These are phyloP conservation scores for Chelon labrosus DNA, from an alignment of 2,797 vertebrate genomes.

Conservation along the genomic window DNA sequence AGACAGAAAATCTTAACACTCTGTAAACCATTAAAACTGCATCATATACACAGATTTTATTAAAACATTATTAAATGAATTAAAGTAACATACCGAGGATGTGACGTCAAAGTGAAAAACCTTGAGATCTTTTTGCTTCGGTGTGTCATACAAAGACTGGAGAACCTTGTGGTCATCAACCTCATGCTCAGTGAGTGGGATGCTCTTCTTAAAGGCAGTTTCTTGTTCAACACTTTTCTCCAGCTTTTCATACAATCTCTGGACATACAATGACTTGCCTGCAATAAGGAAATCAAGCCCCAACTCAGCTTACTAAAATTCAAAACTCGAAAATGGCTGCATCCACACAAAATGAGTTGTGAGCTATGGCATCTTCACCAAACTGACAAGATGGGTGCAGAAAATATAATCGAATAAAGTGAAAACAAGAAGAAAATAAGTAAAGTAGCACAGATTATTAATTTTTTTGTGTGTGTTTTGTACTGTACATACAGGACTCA, in stretches of 20 bases:
- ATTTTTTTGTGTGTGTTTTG: no score
- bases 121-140: constrained; percentile 73
- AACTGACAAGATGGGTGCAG: no score
- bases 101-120: constrained; percentile 94
- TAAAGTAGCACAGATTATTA: no score
- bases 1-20: background rate
- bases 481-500: constrained; percentile 68
- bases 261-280: constrained; percentile 93
- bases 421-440: no score
- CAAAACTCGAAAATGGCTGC: no score
- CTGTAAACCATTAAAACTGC: no score
- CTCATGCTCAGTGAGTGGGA: constrained; percentile 85
- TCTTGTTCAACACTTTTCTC: constrained; percentile 40
- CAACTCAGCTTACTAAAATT: no score
- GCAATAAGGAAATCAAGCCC: constrained; percentile 6
- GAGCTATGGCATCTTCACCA: no score
- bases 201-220: constrained; percentile 79
- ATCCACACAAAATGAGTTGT: no score
- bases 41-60: no score
- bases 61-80: constrained; percentile 2
- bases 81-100: constrained; percentile 86
- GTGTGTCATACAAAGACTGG: constrained; percentile 75
- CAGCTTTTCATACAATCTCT: constrained; percentile 83
- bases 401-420: no score
- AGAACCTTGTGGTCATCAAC: constrained; percentile 89